Base-by-base conservation (phyloP, 2,888 invertebrate genomes). In the Eupeodes luniger region DNA sequence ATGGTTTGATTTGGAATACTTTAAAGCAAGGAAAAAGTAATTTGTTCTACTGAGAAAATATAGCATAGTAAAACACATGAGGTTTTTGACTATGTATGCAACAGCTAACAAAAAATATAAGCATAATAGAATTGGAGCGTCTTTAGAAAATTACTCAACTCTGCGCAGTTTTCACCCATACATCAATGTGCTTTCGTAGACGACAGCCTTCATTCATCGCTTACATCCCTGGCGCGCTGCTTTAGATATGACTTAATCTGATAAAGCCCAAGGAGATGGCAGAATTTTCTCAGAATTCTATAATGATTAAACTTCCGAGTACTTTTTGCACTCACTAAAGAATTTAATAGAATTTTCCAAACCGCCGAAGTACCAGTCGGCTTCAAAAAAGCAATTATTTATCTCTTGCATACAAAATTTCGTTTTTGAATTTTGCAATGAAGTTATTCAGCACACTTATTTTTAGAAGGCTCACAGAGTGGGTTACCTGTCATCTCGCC, bases 111-210 rank as follows among this genome's bases (percentile, higher is more conserved):
- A 55, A 55, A 9, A 55, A 14, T 55, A 55, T 55, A 6, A 16
- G 19, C 27, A 6, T 57, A 57, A 4, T 57, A 19, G 57, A 5
- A 57, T 57, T 57, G 57, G 27, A 27, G 19, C 57, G 5, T 57
- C 59, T 59, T 59, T 59, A 59, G 11, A 59, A 59, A 53, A n/a
- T 53, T 53, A 53, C 53, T 53, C 16, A 53, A 53, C 53, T n/a
- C 53, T 49, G 49, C 49, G 2, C 10, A 40, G 57, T 57, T 57
- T 57, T 57, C 57, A 57, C 57, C 57, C 27, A 5, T 27, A 27
- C 53, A 10, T 11, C 57, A 57, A 27, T 57, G 27, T 57, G 19
- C 19, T 19, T 57, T 57, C 57, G 5, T 27, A 6, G 57, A 57
- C 57, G 57, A 53, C n/a, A 16, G 4, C 14, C 53, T 53, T 53